Conservation (phyloP, 1,140 invertebrate genomes). For the Trinorchestia longiramus region DNA sequence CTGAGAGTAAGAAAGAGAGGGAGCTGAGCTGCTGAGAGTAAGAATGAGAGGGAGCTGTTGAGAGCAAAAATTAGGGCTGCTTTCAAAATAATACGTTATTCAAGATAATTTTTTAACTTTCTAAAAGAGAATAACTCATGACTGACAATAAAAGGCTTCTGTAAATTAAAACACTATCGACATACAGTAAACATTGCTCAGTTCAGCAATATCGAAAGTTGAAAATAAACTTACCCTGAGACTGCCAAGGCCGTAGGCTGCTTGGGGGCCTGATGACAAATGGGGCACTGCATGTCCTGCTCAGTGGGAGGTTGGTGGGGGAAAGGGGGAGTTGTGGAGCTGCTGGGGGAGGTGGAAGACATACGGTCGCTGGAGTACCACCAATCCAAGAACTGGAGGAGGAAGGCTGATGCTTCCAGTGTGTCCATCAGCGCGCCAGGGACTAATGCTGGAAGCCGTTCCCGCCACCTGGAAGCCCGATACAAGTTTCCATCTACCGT, state of each 20-base stretch:
- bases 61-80: no score
- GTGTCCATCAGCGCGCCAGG: neutral
- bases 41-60: no score
- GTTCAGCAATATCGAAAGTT: no score
- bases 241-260: neutral
- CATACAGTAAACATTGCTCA: no score
- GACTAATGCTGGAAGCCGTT: neutral
- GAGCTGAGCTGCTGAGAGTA: no score
- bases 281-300: neutral
- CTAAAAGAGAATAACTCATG: no score
- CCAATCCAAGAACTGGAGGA: neutral
- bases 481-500: neutral
- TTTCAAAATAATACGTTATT: no score
- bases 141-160: no score
- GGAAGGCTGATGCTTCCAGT: neutral
- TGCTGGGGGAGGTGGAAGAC: neutral
- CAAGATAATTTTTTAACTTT: no score
- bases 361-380: conserved; percentile 13
- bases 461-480: neutral
- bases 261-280: neutral
- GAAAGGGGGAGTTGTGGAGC: neutral
- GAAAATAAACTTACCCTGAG: neutral
- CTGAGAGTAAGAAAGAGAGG: no score
- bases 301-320: neutral
- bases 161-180: no score